Conservation (phyloP, 2,113 vertebrate genomes). For the Athene cunicularia region DNA sequence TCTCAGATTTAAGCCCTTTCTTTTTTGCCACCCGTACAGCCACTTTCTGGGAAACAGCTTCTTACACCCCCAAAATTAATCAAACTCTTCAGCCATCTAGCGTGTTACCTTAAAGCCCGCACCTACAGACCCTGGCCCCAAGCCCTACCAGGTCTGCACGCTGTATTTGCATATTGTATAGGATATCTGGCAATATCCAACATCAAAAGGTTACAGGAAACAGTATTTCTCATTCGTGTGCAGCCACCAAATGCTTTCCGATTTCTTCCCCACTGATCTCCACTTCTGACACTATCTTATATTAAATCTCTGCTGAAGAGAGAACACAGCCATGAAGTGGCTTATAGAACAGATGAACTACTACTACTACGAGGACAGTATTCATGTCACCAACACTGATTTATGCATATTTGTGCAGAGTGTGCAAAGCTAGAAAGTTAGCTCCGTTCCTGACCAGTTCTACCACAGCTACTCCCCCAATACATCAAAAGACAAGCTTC, state of each 20-base stretch:
- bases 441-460: not conserved
- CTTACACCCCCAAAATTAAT: not conserved
- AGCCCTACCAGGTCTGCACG: not conserved
- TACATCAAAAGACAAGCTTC: not conserved
- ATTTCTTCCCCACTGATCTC: not conserved
- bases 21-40: not conserved
- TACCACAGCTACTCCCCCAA: not conserved
- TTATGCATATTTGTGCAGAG: not conserved
- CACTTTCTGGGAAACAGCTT: not conserved
- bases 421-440: not conserved
- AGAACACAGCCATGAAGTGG: not conserved
- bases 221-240: not conserved
- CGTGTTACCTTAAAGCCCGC: not conserved
- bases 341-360: not conserved
- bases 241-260: not conserved
- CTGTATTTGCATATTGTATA: not conserved
- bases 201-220: not conserved
- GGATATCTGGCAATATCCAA: not conserved
- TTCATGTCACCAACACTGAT: not conserved
- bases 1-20: not conserved
- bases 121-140: not conserved
- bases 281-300: not conserved
- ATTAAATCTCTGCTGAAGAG: not conserved
- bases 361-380: not conserved
- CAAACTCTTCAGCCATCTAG: not conserved